These are phyloP conservation scores for Hermatobates lingyangjiaoensis DNA, from an alignment of 1,140 invertebrate genomes.

Conservation along the genomic window DNA sequence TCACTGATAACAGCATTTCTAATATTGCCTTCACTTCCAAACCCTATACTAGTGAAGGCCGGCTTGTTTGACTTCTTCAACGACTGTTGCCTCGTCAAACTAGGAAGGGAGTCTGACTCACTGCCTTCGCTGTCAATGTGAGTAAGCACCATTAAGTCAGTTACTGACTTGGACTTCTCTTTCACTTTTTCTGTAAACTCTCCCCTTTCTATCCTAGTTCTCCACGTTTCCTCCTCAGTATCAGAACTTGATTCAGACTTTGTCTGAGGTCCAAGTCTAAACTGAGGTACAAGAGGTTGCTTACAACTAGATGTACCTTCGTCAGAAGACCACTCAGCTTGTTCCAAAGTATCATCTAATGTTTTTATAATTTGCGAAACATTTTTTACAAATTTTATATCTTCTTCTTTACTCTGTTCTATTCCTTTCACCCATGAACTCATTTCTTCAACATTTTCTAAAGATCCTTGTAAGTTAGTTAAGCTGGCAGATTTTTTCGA, in stretches of 20 bases:
- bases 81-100: slow-evolving; percentile 13
- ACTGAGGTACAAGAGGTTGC: slow-evolving; percentile 18
- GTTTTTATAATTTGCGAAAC: slow-evolving; percentile 43
- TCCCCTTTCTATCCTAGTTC: slow-evolving; percentile 37
- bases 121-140: slow-evolving; percentile 47
- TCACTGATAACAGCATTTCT: slow-evolving; percentile 27
- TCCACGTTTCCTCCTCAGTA: slow-evolving; percentile 47
- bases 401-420: slow-evolving; percentile 28
- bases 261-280: slow-evolving; percentile 20
- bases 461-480: slow-evolving; percentile 27
- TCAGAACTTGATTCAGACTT: slow-evolving; percentile 31
- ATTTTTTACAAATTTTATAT: slow-evolving; percentile 34
- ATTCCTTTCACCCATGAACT: slow-evolving; percentile 34
- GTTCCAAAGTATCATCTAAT: slow-evolving; percentile 39
- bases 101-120: slow-evolving; percentile 22
- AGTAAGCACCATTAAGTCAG: slow-evolving; percentile 52
- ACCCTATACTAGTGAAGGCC: slow-evolving; percentile 19
- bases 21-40: slow-evolving; percentile 36
- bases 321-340: slow-evolving; percentile 37
- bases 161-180: slow-evolving; percentile 48
- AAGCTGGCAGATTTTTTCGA: slow-evolving; percentile 26
- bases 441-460: slow-evolving; percentile 22
- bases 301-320: slow-evolving; percentile 27
- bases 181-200: slow-evolving; percentile 47
- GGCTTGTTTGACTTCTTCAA: slow-evolving; percentile 12